phyloP scores from a whole-genome alignment of 2,797 vertebrate species.

The Bovichtus diacanthus region DNA sequence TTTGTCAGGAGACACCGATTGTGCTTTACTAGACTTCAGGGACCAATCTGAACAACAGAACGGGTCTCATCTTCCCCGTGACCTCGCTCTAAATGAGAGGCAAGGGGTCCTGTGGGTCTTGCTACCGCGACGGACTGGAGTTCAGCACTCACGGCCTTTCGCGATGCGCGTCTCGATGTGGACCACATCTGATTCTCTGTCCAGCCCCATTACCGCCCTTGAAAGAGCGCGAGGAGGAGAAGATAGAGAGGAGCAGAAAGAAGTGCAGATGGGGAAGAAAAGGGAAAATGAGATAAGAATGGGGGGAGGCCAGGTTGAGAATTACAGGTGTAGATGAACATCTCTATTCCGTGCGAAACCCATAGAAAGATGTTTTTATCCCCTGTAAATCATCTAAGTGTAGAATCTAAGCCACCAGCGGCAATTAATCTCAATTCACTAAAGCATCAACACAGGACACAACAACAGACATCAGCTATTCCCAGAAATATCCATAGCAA shows the following conservation, averaged over 20 bases:
- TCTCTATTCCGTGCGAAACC: conserved; percentile 40
- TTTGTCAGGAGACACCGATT: conserved; percentile 77
- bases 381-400: conserved; percentile 50
- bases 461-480: conserved; percentile 51
- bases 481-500: conserved; percentile 54
- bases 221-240: conserved; percentile 45
- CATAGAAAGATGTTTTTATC: conserved; percentile 51
- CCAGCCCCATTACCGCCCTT: conserved; percentile 94
- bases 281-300: conserved; percentile 39
- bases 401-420: conserved; percentile 28
- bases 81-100: conserved; percentile 82
- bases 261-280: conserved; percentile 30
- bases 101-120: conserved; percentile 72
- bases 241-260: conserved; percentile 49
- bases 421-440: conserved; percentile 72
- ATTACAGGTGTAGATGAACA: conserved; percentile 50
- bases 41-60: conserved; percentile 74
- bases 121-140: conserved; percentile 51
- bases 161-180: conserved; percentile 94
- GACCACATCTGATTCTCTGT: conserved; percentile 95
- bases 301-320: conserved; percentile 15
- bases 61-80: conserved; percentile 75
- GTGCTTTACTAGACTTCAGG: conserved; percentile 75
- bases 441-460: conserved; percentile 44
- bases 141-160: conserved; percentile 91